These are phyloP conservation scores for Coreius guichenoti DNA, from an alignment of 2,797 vertebrate genomes.

Conservation along the genomic window DNA sequence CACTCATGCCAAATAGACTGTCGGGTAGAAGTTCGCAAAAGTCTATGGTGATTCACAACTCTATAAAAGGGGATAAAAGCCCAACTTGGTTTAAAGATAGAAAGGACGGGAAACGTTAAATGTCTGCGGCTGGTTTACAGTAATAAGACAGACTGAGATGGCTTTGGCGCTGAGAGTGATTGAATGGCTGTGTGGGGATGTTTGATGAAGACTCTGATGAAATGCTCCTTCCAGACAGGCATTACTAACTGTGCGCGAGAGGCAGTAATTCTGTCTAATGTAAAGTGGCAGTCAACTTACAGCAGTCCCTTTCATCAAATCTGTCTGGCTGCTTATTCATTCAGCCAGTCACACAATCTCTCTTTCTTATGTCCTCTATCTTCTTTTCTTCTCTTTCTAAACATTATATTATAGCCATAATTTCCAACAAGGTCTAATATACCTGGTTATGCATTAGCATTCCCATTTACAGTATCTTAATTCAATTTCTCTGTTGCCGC, in stretches of 20 bases:
- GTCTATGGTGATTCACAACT: not conserved
- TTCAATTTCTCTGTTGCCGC: not conserved
- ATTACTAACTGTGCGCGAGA: not conserved
- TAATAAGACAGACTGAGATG: slow-evolving; percentile 10
- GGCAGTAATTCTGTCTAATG: slow-evolving; percentile 28
- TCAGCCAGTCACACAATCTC: not conserved
- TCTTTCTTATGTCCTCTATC: not conserved
- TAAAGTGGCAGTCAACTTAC: slow-evolving; percentile 11
- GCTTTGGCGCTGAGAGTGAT: not conserved
- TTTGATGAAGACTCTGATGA: slow-evolving; percentile 26
- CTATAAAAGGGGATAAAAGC: slow-evolving; percentile 4
- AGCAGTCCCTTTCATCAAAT: slow-evolving; percentile 12
- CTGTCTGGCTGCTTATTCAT: slow-evolving; percentile 13
- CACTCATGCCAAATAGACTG: not conserved
- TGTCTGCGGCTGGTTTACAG: slow-evolving; percentile 7
- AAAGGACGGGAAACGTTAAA: slow-evolving; percentile 6
- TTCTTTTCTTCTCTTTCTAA: not conserved
- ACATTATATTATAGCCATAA: not conserved
- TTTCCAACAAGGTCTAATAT: not conserved
- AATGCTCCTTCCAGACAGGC: slow-evolving; percentile 16
- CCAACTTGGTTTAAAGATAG: slow-evolving; percentile 26
- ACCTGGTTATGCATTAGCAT: not conserved
- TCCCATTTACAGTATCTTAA: not conserved
- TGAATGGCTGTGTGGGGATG: not conserved
- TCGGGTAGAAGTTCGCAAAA: not conserved